Evolutionary conservation across 2,888 invertebrate genomes (phyloP), one percentile per base, ranked within the genome.

Genomic region (Tineola bisselliella): DNA sequence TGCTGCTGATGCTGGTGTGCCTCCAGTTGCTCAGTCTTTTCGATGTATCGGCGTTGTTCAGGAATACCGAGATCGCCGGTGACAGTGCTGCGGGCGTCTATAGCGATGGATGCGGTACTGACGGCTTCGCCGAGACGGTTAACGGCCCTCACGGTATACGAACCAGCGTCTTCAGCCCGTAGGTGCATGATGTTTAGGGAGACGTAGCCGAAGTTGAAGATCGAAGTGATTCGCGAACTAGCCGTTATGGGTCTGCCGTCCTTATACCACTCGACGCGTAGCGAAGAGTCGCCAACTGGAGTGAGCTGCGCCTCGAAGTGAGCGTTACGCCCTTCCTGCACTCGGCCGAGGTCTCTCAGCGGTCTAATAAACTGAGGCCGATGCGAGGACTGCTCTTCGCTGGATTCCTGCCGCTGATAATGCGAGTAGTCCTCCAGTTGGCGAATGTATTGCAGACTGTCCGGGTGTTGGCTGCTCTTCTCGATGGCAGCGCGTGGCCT

Each of bases 161-260:
- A 93, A 86, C 98, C 98, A 76, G 95, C 93, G 92, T 99, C 99
- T 92, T 99, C 98, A 90, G 94, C 92, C 89, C 97, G 94, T 90
- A 98, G 94, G 92, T 98, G 97, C 93, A 97, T 90, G 86, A 99
- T 97, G 88, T 98, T 98, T 76, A 98, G 93, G 88, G 97, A 96
- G 89, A 98, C 97, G 91, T 97, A 97, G 81, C 98, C 98, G 91
- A 98, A 98, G 92, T 98, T 98, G 91, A 96, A 96, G 90, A 96
- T 95, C 80, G 97, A 96, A 79, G 95, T 95, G 88, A 97, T 97
- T 88, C 98, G 92, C 79, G 97, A 97, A 88, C 98, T 98, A 77
- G 97, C 96, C 87, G 96, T 97, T 73, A 99, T 94, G 30, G 97
- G 92, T 79, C 93, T 91, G 68, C 97, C 98, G 90, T 95, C 95